These are phyloP conservation scores for Leuciscus idus DNA, from an alignment of 2,113 vertebrate species.

Conservation along the genomic window DNA sequence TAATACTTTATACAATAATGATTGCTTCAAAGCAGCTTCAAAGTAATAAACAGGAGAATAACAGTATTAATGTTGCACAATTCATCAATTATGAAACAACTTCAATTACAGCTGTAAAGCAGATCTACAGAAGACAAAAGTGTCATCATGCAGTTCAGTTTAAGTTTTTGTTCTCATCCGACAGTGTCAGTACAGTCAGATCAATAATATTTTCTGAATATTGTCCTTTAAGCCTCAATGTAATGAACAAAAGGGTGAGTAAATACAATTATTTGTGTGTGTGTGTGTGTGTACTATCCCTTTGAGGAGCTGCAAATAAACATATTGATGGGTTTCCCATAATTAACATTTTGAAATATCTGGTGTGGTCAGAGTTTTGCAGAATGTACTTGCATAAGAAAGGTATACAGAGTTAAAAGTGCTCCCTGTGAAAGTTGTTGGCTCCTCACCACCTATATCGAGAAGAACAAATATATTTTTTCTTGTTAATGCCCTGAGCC, in stretches of 20 bases:
- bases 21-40: no score
- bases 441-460: conserved; percentile 1
- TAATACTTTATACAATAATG: no score
- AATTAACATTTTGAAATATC: neutral
- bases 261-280: neutral
- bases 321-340: neutral
- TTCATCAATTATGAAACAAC: neutral
- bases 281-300: neutral
- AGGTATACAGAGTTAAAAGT: neutral
- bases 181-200: no score
- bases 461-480: conserved; percentile 36
- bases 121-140: neutral
- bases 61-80: neutral
- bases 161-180: no score
- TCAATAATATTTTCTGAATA: no score
- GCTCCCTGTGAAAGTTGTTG: conserved; percentile 14
- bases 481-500: conserved; percentile 36
- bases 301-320: neutral
- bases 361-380: neutral
- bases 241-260: neutral
- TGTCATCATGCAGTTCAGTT: neutral
- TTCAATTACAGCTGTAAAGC: neutral
- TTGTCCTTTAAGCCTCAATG: neutral
- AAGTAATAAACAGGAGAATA: no score
- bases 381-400: neutral